Percentiles rank a stretch among this genome's conserved stretches.
phyloP scores from a whole-genome alignment of 2,888 invertebrate genomes.

The Ectemnius cavifrons region DNA sequence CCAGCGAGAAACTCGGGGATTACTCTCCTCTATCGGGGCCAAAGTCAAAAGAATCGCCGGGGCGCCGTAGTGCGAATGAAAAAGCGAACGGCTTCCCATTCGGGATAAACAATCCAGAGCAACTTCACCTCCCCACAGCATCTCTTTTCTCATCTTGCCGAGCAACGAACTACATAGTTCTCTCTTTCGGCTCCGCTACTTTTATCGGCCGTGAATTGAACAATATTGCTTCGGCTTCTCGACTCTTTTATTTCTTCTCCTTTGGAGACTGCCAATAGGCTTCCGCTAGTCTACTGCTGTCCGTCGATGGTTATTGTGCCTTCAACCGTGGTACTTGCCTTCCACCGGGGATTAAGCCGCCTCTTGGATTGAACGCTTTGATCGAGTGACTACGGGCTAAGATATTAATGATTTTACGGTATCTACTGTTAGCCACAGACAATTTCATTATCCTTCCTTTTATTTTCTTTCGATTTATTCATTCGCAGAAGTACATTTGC shows the following conservation, averaged over 20 bases:
- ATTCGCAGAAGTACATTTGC: too few relatives aligned
- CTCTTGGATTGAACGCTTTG: too few relatives aligned
- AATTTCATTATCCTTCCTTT: too few relatives aligned
- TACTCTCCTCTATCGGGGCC: constrained; percentile 8
- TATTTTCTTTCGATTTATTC: too few relatives aligned
- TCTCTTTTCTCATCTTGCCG: neutral
- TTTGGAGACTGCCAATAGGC: constrained; percentile 33
- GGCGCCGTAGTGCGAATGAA: neutral
- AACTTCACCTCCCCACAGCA: neutral
- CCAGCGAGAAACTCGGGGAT: constrained; percentile 11
- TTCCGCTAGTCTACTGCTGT: neutral
- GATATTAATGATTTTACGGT: too few relatives aligned
- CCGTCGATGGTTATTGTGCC: neutral
- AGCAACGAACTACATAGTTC: neutral
- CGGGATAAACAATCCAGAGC: constrained; percentile 28
- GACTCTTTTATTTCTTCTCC: constrained; percentile 16
- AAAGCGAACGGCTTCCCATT: neutral
- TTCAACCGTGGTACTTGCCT: too few relatives aligned
- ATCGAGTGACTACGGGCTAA: too few relatives aligned
- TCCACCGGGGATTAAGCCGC: too few relatives aligned
- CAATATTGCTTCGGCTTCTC: constrained; percentile 39
- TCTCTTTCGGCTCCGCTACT: neutral
- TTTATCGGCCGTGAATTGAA: constrained; percentile 43
- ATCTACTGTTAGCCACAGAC: too few relatives aligned
- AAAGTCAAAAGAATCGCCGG: neutral